A percentile compares a stretch with the other conserved stretches of the same genome.
Conservation (phyloP, 53 echinoderm and acorn worm genomes). For the Crossaster papposus region DNA sequence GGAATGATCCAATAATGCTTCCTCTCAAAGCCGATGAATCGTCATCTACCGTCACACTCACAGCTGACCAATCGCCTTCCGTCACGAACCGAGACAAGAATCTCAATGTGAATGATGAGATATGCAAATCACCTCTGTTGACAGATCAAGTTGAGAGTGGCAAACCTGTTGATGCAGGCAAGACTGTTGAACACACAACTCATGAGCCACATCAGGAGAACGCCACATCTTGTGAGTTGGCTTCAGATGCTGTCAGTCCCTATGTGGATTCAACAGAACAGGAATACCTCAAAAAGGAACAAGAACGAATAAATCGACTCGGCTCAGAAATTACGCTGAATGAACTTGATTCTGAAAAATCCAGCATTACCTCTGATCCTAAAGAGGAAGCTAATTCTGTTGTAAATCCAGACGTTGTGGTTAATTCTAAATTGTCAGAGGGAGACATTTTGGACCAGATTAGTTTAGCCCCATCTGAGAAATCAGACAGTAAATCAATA, state of each 20-base stretch:
- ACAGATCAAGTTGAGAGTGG: not conserved
- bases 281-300: constrained; percentile 51
- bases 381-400: constrained; percentile 10
- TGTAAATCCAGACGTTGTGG: not conserved
- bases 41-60: not conserved
- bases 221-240: not conserved
- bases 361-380: constrained; percentile 27
- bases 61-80: constrained; percentile 6
- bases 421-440: not conserved
- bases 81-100: constrained; percentile 12
- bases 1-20: constrained; percentile 34
- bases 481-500: not conserved
- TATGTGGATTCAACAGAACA: constrained; percentile 43
- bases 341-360: constrained; percentile 23
- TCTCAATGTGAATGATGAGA: constrained; percentile 8
- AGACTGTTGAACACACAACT: not conserved
- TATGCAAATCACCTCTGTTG: not conserved
- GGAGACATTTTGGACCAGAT: not conserved
- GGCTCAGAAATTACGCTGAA: constrained; percentile 48
- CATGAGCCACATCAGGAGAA: not conserved
- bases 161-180: not conserved
- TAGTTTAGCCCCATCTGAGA: constrained; percentile 25
- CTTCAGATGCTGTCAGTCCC: not conserved
- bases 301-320: constrained; percentile 20
- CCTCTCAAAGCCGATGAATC: constrained; percentile 1